Percentiles rank a stretch among this genome's conserved stretches.
phyloP scores from a whole-genome alignment of 1,140 invertebrate species.

The Polyergus mexicanus region DNA sequence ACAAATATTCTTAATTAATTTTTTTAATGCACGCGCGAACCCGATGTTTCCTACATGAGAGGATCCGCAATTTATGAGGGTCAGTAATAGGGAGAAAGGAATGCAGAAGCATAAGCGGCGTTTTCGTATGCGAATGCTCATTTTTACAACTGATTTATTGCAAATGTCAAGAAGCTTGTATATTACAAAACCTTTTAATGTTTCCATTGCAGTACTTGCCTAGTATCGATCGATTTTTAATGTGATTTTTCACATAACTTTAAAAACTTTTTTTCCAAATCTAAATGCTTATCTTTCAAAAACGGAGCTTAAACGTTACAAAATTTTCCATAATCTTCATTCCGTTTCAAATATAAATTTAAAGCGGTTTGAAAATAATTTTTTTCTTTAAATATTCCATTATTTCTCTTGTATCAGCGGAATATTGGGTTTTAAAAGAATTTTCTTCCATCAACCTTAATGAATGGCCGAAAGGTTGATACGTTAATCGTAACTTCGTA shows the following conservation, averaged over 20 bases:
- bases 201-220: neutral
- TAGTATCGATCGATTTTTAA: neutral
- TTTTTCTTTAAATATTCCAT: neutral
- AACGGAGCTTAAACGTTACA: neutral
- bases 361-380: neutral
- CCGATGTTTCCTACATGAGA: constrained; percentile 10
- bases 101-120: neutral
- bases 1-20: constrained; percentile 56
- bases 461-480: constrained; percentile 4
- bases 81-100: neutral
- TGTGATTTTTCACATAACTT: constrained; percentile 8
- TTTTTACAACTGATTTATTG: constrained; percentile 24
- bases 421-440: neutral
- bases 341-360: neutral
- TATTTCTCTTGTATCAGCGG: neutral
- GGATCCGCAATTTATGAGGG: constrained; percentile 23
- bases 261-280: neutral
- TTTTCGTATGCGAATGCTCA: neutral
- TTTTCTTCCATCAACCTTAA: neutral
- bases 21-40: constrained; percentile 22
- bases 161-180: constrained; percentile 16
- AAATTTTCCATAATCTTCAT: neutral
- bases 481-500: constrained; percentile 36
- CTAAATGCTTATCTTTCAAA: neutral
- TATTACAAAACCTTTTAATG: constrained; percentile 27